These are phyloP conservation scores for Caenorhabditis sp. DNA, from an alignment of 2,888 invertebrate species.

Conservation along the genomic window DNA sequence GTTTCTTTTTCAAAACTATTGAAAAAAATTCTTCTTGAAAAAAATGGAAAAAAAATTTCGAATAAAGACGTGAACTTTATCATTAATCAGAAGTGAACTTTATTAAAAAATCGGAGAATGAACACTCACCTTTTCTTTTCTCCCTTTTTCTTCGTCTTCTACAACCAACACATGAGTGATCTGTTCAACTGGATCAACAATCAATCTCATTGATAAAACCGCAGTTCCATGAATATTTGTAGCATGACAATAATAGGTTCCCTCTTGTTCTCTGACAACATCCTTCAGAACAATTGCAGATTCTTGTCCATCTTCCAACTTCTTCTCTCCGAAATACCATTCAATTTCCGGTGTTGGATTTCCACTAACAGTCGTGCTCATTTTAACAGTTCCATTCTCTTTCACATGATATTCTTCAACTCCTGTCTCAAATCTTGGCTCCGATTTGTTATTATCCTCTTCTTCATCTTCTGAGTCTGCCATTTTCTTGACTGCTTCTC, in stretches of 20 bases:
- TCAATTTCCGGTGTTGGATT: conserved; percentile 57
- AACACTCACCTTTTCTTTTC: neutral
- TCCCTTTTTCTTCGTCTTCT: neutral
- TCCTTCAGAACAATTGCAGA: conserved; percentile 48
- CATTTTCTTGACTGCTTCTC: conserved; percentile 60
- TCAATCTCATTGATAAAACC: conserved; percentile 45
- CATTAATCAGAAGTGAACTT: no score
- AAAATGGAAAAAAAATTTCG: no score
- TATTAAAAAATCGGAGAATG: no score
- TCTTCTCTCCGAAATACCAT: conserved; percentile 52
- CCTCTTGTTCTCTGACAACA: conserved; percentile 38
- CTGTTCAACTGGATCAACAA: conserved; percentile 36
- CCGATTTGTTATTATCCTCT: conserved; percentile 37
- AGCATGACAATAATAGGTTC: conserved; percentile 55
- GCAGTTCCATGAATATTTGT: conserved; percentile 54
- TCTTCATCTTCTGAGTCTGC: conserved; percentile 48
- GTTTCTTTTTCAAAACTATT: no score
- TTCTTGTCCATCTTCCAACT: conserved; percentile 37
- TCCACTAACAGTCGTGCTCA: conserved; percentile 49
- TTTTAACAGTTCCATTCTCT: conserved; percentile 49
- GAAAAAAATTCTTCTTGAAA: no score
- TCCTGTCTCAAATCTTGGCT: conserved; percentile 42
- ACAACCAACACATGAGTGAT: conserved; percentile 32
- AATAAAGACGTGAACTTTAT: no score
- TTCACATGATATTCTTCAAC: conserved; percentile 54